Evolutionary conservation across 2,113 vertebrate species (phyloP).

Genomic region (Nerophis lumbriciformis): DNA sequence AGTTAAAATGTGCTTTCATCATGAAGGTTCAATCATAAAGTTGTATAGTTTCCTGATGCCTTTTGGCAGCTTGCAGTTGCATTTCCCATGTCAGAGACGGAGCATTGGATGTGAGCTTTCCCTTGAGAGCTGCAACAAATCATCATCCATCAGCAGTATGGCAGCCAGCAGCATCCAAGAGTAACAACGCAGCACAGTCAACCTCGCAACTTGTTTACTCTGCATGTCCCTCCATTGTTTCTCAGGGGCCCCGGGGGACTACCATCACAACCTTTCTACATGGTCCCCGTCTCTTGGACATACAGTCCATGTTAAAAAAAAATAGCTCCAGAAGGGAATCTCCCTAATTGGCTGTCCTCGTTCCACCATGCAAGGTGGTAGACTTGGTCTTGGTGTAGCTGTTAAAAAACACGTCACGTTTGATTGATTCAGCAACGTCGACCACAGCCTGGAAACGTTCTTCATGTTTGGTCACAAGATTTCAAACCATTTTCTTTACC

Average conservation of each 20-base stretch:
- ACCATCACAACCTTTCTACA: background rate
- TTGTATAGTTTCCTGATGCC: conserved; percentile 33
- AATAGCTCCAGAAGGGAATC: no score
- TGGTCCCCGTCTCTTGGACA: conserved; percentile 5
- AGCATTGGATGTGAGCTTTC: conserved; percentile 39
- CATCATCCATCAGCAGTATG: conserved; percentile 44
- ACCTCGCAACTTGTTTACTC: conserved; percentile 35
- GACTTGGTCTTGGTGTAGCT: no score
- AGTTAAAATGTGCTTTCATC: conserved; percentile 45
- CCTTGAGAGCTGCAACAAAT: conserved; percentile 44
- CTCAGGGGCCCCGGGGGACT: conserved; percentile 21
- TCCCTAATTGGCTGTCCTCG: no score
- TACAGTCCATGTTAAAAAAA: no score
- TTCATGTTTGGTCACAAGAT: no score
- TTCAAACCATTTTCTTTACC: no score
- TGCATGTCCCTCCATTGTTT: conserved; percentile 57
- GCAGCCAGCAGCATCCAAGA: conserved; percentile 50
- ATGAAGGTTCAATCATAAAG: conserved; percentile 23
- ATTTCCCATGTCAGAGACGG: conserved; percentile 54
- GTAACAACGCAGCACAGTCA: conserved; percentile 49
- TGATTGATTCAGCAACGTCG: no score
- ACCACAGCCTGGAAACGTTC: no score
- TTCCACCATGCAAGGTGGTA: no score
- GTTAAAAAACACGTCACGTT: no score
- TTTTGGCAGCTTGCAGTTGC: conserved; percentile 38